Conservation (phyloP, 2,113 vertebrate genomes). For the Lutjanus erythropterus region DNA sequence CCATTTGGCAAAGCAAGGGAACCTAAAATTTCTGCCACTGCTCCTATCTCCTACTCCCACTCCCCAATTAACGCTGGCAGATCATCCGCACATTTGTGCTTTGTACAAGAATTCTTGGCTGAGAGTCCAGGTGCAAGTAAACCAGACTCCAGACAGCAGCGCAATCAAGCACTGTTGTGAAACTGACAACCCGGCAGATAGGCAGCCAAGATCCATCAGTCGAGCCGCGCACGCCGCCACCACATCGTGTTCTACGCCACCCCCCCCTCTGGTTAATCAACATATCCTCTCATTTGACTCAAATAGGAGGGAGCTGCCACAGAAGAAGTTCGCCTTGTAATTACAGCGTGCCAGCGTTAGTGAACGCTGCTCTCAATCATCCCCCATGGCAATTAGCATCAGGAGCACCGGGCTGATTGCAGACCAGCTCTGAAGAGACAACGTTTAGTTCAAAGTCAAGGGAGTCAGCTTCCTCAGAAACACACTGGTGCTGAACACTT, state of each 20-base stretch:
- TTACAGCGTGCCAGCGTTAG: constrained; percentile 78
- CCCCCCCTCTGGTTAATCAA: constrained; percentile 74
- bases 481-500: background rate
- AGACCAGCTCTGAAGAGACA: constrained; percentile 66
- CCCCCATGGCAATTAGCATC: constrained; percentile 80
- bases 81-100: constrained; percentile 29
- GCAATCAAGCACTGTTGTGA: constrained; percentile 70
- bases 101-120: constrained; percentile 50
- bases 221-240: constrained; percentile 26
- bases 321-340: constrained; percentile 76
- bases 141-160: constrained; percentile 61
- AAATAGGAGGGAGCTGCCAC: constrained; percentile 69
- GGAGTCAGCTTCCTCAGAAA: constrained; percentile 38
- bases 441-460: constrained; percentile 69
- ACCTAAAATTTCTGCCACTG: constrained; percentile 18
- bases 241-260: constrained; percentile 2
- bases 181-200: constrained; percentile 52
- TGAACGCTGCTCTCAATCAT: constrained; percentile 78
- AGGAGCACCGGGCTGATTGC: constrained; percentile 78
- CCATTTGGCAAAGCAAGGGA: constrained; percentile 33
- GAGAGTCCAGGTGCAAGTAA: constrained; percentile 58
- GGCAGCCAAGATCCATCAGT: constrained; percentile 64
- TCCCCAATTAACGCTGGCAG: constrained; percentile 51
- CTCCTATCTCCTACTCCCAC: constrained; percentile 47
- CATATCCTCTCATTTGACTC: constrained; percentile 79